Evolutionary conservation across 2,113 vertebrate species (phyloP), one percentile per base, ranked within the genome.

Genomic region (Tachysurus vachellii): DNA sequence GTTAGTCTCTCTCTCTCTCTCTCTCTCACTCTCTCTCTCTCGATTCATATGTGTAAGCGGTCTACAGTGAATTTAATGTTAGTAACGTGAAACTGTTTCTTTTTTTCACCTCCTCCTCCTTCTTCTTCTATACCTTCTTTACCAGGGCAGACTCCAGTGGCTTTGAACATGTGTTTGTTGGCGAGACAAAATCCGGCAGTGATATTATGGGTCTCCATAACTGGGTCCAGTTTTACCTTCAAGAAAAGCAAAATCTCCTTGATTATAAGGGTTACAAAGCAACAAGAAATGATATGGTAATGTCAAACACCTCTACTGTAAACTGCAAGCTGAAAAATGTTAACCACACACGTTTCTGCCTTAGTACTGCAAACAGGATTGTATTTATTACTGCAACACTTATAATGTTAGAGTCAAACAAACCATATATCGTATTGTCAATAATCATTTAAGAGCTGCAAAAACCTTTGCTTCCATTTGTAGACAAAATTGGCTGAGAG

Each of bases 141-240:
- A 59, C 13, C 76, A 97, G 96, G 26, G 91, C 91, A 57, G 96
- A 97, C 89, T 97, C 97, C 47, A 96, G 95, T n/a, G 96, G 96
- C 4, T 98, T 97, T 88, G 96, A 97, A 81, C 97, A 97, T 0
- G 96, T 97, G 89, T 98, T 97, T 93, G 95, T 97, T 42, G 97
- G 96, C 64, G 97, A 97, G 92, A 96, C 95, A 36, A 96, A 94
- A 70, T 86, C 16, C 1, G 94, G 94, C 0, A 90, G 89, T 68
- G 93, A 96, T 91, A 93, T 97, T 79, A 91, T 96, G 88, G 96
- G 96, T 77, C 94, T 97, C 19, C 97, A 97, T 91, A 97, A 97
- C 93, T 97, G 97, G 96, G 92, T 97, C 66, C 96, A 97, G 89
- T 96, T 97, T 93, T 97, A 96, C 92, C 92, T 97, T 83, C 96